Conservation (phyloP, 53 echinoderm and acorn worm genomes). For the Apostichopus leukothele region DNA sequence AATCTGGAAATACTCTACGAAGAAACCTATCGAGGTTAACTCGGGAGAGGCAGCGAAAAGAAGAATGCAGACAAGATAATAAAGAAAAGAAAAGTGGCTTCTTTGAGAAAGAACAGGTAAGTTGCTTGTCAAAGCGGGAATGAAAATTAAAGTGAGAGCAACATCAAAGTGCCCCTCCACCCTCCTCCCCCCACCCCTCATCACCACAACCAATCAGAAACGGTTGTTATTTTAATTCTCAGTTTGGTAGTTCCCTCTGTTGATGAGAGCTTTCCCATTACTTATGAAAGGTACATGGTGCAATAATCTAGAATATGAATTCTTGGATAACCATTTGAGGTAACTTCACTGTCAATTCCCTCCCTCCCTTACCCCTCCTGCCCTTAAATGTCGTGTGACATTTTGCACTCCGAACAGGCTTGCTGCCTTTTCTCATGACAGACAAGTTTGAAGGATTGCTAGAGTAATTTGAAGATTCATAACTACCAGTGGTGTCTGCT, state of each 20-base stretch:
- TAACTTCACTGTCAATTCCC: too few species aligned
- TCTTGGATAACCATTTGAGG: too few species aligned
- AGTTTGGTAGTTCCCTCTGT: too few species aligned
- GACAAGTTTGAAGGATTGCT: slow-evolving; percentile 3
- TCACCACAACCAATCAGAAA: too few species aligned
- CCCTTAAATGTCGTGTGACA: not conserved
- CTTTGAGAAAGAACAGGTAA: slow-evolving; percentile 84
- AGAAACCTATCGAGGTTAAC: slow-evolving; percentile 49
- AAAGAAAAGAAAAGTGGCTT: slow-evolving; percentile 87
- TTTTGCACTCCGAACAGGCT: slow-evolving; percentile 11
- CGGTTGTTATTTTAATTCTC: too few species aligned
- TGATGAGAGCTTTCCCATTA: too few species aligned
- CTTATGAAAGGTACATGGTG: too few species aligned
- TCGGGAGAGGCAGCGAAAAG: slow-evolving; percentile 61
- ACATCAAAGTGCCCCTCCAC: too few species aligned
- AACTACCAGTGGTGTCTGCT: not conserved
- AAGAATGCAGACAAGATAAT: slow-evolving; percentile 69
- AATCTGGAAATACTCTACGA: not conserved
- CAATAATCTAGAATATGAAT: too few species aligned
- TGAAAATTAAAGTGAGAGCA: too few species aligned
- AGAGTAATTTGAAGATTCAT: not conserved
- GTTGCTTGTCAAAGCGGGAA: not conserved
- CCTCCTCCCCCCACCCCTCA: too few species aligned
- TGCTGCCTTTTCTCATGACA: not conserved
- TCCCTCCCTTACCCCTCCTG: not conserved